Evolutionary conservation across 2,113 vertebrate genomes (phyloP).

Genomic region (Sinocyclocheilus anophthalmus): DNA sequence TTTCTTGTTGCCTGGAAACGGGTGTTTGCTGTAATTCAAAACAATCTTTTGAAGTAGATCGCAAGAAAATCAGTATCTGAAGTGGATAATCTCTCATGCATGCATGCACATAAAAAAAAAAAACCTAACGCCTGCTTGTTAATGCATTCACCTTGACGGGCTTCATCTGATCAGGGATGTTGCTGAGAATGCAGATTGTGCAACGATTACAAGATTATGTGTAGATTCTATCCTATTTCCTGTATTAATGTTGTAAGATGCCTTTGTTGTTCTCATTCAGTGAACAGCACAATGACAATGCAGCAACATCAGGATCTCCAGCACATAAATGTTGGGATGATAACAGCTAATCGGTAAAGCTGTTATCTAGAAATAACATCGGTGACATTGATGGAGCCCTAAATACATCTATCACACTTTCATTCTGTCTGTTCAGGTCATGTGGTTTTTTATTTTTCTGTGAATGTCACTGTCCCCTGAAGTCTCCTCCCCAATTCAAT

Average conservation of each 20-base stretch:
- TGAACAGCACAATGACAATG: neutral
- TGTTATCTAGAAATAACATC: conserved; percentile 22
- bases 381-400: conserved; percentile 20
- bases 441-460: conserved; percentile 20
- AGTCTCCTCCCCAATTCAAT: conserved; percentile 52
- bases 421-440: conserved; percentile 17
- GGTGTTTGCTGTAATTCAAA: neutral
- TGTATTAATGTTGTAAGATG: too few species aligned
- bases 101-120: neutral
- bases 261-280: neutral
- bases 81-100: conserved; percentile 14
- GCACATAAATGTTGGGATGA: neutral
- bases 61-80: conserved; percentile 17
- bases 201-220: neutral
- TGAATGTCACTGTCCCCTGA: conserved; percentile 16
- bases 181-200: conserved; percentile 25
- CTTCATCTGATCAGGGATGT: conserved; percentile 14
- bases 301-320: neutral
- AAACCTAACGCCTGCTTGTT: neutral
- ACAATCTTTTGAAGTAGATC: neutral
- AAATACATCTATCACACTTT: conserved; percentile 1
- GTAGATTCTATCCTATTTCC: conserved; percentile 3
- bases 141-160: conserved; percentile 31
- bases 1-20: conserved; percentile 16
- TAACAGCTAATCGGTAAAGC: conserved; percentile 21